Percentiles rank a stretch among this genome's conserved stretches.
phyloP scores from a whole-genome alignment of 2,888 invertebrate species.

The Caenorhabditis sp. region DNA sequence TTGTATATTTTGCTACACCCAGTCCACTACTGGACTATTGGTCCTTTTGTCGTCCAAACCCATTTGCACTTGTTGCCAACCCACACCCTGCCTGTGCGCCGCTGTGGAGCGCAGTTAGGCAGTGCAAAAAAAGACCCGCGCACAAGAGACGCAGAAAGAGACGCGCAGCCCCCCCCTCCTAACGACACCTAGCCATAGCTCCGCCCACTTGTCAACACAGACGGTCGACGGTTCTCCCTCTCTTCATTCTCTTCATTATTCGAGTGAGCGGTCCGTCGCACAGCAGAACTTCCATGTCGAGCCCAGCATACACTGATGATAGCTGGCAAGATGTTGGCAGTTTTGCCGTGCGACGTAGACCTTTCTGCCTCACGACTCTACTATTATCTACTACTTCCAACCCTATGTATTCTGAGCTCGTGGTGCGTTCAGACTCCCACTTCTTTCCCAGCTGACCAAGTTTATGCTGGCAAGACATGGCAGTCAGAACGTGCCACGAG shows the following conservation, averaged over 20 bases:
- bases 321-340: conserved; percentile 62
- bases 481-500: conserved; percentile 33
- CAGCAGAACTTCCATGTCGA: conserved; percentile 47
- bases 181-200: conserved; percentile 41
- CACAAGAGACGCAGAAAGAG: conserved; percentile 7
- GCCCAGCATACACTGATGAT: conserved; percentile 33
- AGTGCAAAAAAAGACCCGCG: not conserved
- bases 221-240: conserved; percentile 43
- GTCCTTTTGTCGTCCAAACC: not conserved
- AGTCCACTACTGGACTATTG: not conserved
- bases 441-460: conserved; percentile 42
- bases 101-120: conserved; percentile 1
- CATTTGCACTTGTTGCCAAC: conserved; percentile 44
- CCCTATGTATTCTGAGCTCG: not conserved
- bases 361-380: not conserved
- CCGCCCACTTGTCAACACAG: conserved; percentile 53
- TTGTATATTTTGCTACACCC: conserved; percentile 30
- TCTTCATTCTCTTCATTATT: conserved; percentile 44
- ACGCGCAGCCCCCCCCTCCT: conserved; percentile 24
- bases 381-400: not conserved
- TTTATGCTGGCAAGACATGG: conserved; percentile 55
- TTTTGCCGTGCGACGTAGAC: conserved; percentile 42
- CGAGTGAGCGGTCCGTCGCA: conserved; percentile 44
- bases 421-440: conserved; percentile 36
- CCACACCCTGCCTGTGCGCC: not conserved